Base-by-base conservation (phyloP, 2,113 vertebrate species). In the Condylura cristata region DNA sequence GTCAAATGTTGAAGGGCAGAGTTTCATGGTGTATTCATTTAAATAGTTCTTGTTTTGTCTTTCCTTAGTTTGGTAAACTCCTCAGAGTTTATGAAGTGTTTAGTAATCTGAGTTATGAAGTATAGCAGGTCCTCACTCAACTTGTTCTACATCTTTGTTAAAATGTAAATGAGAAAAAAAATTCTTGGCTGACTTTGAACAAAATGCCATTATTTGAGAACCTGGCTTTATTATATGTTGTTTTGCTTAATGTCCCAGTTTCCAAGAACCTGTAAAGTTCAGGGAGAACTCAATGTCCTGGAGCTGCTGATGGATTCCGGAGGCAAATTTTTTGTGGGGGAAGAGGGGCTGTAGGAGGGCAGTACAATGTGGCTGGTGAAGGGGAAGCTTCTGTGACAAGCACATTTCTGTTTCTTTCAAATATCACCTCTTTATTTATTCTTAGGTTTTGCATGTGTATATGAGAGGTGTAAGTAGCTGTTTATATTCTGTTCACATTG, bases 21-120 rank as follows among this genome's bases (percentile, higher is more conserved):
- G 32, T 86, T 93, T 84, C 32, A 82, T 71, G 74, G 41, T n/a
- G 18, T 80, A 58, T 70, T 90, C 16, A 44, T 61, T 83, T 91
- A 61, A 93, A n/a, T 58, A 32, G 24, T 74, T 89, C 39, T 83
- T 68, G 30, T 28, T 91, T 80, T 85, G 39, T 16, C n/a, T 86
- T 82, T 80, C 56, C n/a, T 89, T 75, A 44, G 8, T 56, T 63
- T 71, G 81, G 30, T 74, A 68, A 86, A 70, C 17, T 70, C 30
- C n/a, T 75, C 22, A 68, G 68, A 76, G 72, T 44, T 75, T 87
- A 26, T 76, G 37, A 89, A 71, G 30, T 84, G 41, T 66, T 86
- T 12, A 32, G 66, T 60, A 74, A 79, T 72, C 44, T 84, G 72
- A 78, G n/a, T 82, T 30, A 41, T 79, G 66, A 80, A 11, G 7